phyloP scores from a whole-genome alignment of 2,113 vertebrate species.

The Meriones unguiculatus region DNA sequence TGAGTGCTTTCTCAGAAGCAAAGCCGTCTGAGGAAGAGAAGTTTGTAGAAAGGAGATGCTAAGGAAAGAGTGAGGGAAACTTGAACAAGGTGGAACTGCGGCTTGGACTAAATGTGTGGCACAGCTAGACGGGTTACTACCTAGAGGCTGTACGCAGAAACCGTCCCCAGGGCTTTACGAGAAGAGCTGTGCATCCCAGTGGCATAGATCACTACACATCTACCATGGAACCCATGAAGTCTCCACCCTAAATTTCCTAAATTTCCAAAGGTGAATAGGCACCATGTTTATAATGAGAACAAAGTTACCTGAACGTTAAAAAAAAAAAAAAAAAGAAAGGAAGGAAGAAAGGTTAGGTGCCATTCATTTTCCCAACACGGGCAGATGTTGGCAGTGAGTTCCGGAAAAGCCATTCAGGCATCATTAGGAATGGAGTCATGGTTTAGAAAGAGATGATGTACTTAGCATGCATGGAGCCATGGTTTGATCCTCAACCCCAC shows the following conservation, averaged over 20 bases:
- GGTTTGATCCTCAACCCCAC: not conserved
- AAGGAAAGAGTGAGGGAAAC: not conserved
- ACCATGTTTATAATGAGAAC: not conserved
- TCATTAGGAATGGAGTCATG: too few relatives aligned
- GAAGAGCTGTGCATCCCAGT: not conserved
- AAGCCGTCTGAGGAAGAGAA: not conserved
- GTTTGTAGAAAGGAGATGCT: not conserved
- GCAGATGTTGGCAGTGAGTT: not conserved
- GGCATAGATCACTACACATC: not conserved
- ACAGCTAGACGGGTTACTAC: not conserved
- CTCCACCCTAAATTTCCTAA: slow-evolving; percentile 1
- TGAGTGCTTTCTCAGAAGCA: not conserved
- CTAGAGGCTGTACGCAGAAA: not conserved
- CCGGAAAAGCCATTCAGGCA: not conserved
- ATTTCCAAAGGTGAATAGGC: not conserved
- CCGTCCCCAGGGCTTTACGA: slow-evolving; percentile 1
- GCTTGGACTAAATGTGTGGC: not conserved
- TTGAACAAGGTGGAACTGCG: not conserved
- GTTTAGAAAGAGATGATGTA: not conserved
- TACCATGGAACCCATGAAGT: not conserved
- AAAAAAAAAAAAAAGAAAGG: not conserved
- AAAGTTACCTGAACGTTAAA: not conserved
- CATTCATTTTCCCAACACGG: not conserved
- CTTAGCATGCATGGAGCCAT: not conserved
- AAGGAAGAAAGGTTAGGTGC: not conserved